Percentiles rank a stretch among this genome's conserved stretches.
These are phyloP conservation scores for Sarcophilus harrisii DNA, from an alignment of 2,797 vertebrate genomes.

Conservation along the genomic window DNA sequence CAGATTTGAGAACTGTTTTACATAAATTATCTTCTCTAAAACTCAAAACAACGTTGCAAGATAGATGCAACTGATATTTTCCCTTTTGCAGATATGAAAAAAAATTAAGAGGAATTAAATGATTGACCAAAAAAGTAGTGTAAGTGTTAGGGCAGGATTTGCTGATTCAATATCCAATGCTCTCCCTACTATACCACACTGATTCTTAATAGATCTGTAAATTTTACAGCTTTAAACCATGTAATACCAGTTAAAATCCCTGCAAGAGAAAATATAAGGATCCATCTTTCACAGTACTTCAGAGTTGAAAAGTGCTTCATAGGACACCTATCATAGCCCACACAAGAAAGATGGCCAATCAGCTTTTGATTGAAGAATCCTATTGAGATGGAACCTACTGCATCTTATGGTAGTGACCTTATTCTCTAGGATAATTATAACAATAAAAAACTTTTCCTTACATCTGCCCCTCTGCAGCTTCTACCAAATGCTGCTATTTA, in stretches of 20 bases:
- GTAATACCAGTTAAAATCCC: not conserved
- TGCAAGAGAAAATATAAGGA: not conserved
- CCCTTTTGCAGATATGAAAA: not conserved
- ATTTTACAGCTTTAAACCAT: not conserved
- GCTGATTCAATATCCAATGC: not conserved
- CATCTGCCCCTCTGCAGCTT: not conserved
- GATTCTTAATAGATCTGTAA: not conserved
- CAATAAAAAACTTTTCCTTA: not conserved
- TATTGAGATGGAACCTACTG: not conserved
- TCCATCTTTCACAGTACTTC: not conserved
- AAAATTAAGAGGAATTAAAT: not conserved
- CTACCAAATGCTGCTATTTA: not conserved
- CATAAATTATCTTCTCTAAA: not conserved
- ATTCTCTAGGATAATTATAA: not conserved
- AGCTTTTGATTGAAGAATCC: not conserved
- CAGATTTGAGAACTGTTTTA: not conserved
- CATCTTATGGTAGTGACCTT: not conserved
- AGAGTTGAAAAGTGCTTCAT: not conserved
- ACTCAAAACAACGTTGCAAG: not conserved
- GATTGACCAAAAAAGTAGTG: not conserved
- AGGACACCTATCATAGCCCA: not conserved
- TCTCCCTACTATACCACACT: not conserved
- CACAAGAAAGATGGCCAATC: not conserved
- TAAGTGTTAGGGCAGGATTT: not conserved
- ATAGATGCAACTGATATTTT: constrained; percentile 5